These are phyloP conservation scores for Sturnus vulgaris DNA, from an alignment of 2,113 vertebrate species.

Conservation along the genomic window DNA sequence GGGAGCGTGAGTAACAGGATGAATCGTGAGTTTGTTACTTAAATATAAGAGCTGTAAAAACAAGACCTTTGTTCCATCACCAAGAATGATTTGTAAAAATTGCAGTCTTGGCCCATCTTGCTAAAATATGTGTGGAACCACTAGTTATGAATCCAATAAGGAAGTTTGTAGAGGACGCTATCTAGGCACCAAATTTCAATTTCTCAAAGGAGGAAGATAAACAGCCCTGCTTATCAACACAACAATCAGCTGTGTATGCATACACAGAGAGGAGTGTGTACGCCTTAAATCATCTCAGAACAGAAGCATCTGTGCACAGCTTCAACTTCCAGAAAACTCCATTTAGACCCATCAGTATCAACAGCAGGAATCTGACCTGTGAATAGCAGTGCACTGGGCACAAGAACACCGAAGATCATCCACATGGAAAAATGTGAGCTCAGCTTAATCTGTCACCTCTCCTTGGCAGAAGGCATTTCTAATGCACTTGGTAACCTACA, in stretches of 20 bases:
- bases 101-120: not conserved
- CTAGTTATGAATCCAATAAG: not conserved
- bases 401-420: not conserved
- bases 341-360: not conserved
- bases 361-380: not conserved
- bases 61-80: not conserved
- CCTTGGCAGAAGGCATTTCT: not conserved
- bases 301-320: not conserved
- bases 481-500: not conserved
- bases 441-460: not conserved
- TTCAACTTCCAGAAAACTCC: not conserved
- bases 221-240: not conserved
- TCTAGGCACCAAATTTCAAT: not conserved
- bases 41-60: not conserved
- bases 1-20: not conserved
- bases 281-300: not conserved
- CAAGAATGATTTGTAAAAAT: not conserved
- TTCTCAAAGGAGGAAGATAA: not conserved
- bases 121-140: not conserved
- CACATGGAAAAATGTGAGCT: not conserved
- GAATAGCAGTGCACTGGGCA: not conserved
- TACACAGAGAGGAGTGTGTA: not conserved
- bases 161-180: not conserved
- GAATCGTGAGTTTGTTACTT: not conserved
- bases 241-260: not conserved